A percentile compares a stretch with the other conserved stretches of the same genome.
Evolutionary conservation across 1,140 invertebrate genomes (phyloP).

Genomic region (Leucophenga varia): DNA sequence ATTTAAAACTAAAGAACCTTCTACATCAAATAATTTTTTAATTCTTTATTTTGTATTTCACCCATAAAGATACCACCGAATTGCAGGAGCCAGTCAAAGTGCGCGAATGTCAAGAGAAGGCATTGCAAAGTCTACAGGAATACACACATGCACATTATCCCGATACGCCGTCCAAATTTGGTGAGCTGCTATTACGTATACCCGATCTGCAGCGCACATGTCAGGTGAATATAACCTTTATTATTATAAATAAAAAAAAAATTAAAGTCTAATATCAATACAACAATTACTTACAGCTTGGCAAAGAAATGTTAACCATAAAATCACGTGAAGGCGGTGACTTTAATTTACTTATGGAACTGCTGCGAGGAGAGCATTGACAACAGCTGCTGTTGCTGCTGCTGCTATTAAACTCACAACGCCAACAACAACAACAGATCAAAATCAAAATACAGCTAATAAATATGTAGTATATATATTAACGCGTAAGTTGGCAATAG

Average conservation of each 20-base stretch:
- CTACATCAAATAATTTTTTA: background rate
- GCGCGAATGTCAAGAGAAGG: slow-evolving; percentile 88
- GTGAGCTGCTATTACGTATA: slow-evolving; percentile 87
- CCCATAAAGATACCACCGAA: slow-evolving; percentile 79
- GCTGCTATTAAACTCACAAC: background rate
- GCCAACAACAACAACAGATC: background rate
- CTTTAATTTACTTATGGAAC: slow-evolving; percentile 94
- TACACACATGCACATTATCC: slow-evolving; percentile 92
- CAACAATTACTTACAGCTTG: slow-evolving; percentile 67
- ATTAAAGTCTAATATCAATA: background rate
- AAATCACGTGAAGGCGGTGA: slow-evolving; percentile 85
- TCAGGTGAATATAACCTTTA: slow-evolving; percentile 63
- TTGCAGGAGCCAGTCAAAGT: slow-evolving; percentile 90
- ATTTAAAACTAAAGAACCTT: background rate
- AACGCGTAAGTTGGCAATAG: too few species aligned
- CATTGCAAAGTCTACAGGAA: slow-evolving; percentile 86
- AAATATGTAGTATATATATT: too few species aligned
- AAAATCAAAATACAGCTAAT: too few species aligned
- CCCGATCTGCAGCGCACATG: slow-evolving; percentile 93
- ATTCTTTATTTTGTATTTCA: slow-evolving; percentile 9
- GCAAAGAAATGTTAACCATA: slow-evolving; percentile 86
- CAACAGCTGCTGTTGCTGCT: slow-evolving; percentile 15
- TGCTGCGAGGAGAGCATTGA: slow-evolving; percentile 87
- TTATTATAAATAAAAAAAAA: background rate
- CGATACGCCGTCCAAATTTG: slow-evolving; percentile 90